Conservation (phyloP, 2,797 vertebrate species). For the Myripristis murdjan region DNA sequence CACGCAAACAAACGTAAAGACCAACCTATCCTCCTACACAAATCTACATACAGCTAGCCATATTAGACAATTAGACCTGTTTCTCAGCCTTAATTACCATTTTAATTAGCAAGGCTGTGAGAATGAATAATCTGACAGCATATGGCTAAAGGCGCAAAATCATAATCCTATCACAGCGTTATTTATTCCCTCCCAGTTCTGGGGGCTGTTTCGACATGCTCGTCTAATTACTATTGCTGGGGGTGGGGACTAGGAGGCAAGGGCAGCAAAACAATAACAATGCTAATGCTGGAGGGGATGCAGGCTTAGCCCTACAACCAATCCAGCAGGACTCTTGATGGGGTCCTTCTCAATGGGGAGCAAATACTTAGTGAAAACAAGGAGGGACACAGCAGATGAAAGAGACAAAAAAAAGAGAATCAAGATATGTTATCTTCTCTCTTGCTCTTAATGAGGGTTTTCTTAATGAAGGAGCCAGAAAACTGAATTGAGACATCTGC, state of each 20-base stretch:
- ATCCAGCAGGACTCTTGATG: constrained; percentile 4
- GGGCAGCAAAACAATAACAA: constrained; percentile 75
- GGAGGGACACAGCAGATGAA: constrained; percentile 34
- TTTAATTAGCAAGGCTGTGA: constrained; percentile 80
- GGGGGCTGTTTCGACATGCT: constrained; percentile 70
- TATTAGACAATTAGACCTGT: constrained; percentile 55
- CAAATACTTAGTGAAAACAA: constrained; percentile 26
- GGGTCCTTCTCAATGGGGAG: constrained; percentile 43
- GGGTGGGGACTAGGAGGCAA: constrained; percentile 55
- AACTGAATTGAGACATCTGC: constrained; percentile 66
- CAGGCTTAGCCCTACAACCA: constrained; percentile 45
- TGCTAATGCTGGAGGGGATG: constrained; percentile 63
- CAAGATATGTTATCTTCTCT: constrained; percentile 10
- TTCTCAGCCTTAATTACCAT: constrained; percentile 79
- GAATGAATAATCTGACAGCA: constrained; percentile 78
- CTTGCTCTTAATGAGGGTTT: constrained; percentile 37
- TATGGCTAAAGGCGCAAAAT: constrained; percentile 76
- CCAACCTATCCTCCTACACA: constrained; percentile 25
- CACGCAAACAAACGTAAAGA: constrained; percentile 13
- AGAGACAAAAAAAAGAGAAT: constrained; percentile 15
- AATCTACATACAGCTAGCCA: constrained; percentile 27
- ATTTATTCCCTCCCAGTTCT: constrained; percentile 70
- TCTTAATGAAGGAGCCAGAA: constrained; percentile 42
- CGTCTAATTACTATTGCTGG: constrained; percentile 75
- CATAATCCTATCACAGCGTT: constrained; percentile 80